Conservation (phyloP, 2,797 vertebrate species). For the Coregonus sp. region DNA sequence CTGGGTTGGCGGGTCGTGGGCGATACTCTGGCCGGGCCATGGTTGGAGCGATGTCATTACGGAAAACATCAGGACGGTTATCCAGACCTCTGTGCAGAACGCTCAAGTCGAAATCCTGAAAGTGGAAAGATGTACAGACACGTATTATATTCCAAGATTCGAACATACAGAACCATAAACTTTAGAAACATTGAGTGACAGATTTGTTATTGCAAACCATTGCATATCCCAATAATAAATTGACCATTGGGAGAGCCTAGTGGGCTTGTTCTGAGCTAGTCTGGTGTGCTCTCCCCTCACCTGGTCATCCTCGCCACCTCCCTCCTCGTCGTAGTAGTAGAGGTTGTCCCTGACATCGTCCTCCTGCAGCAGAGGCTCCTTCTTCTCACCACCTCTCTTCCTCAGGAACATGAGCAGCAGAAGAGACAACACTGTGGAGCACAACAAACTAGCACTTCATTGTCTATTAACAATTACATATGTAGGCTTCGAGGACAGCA, state of each 20-base stretch:
- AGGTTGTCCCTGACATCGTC: conserved; percentile 89
- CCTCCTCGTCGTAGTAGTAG: conserved; percentile 92
- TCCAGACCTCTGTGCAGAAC: conserved; percentile 92
- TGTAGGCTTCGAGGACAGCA: conserved; percentile 5
- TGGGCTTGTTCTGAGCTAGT: background rate
- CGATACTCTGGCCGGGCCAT: conserved; percentile 82
- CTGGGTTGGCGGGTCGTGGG: conserved; percentile 86
- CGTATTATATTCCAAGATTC: background rate
- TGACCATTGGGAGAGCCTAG: background rate
- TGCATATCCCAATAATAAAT: background rate
- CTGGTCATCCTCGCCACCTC: conserved; percentile 95
- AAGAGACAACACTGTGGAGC: conserved; percentile 76
- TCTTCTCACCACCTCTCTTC: conserved; percentile 76
- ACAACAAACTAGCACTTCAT: background rate
- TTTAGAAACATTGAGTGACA: background rate
- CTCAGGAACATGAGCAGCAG: conserved; percentile 81
- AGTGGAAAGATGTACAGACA: conserved; percentile 37
- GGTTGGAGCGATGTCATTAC: conserved; percentile 84
- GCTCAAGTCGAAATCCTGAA: conserved; percentile 87
- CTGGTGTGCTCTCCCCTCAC: conserved; percentile 57
- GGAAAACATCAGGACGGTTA: conserved; percentile 83
- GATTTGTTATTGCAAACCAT: background rate
- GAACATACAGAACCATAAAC: background rate
- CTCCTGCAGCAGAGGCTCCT: conserved; percentile 83
- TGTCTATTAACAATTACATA: background rate